Percentiles rank a stretch among this genome's conserved stretches.
Evolutionary conservation across 2,113 vertebrate genomes (phyloP).

Genomic region (Mohoua ochrocephala): DNA sequence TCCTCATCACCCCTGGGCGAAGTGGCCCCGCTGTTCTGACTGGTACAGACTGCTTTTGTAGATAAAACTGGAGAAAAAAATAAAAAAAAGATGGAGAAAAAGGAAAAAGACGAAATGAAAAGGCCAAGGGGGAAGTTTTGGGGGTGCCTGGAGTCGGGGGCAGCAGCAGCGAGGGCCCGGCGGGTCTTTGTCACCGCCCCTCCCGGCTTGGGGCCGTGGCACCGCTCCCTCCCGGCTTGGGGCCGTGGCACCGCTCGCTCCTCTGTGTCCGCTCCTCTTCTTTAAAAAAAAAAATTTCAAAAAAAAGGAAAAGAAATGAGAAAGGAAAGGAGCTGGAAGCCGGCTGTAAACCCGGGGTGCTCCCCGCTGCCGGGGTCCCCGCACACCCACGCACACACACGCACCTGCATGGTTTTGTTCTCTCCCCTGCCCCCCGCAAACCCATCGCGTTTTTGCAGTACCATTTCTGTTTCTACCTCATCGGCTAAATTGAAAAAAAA

Average conservation of each 20-base stretch:
- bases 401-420: slow-evolving; percentile 71
- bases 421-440: slow-evolving; percentile 12
- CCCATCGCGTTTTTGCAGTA: slow-evolving; percentile 77
- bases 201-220: background rate
- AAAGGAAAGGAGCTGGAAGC: background rate
- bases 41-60: slow-evolving; percentile 40
- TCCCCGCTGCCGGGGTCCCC: background rate
- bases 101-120: background rate
- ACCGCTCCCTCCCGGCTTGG: background rate
- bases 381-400: slow-evolving; percentile 11
- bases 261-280: background rate
- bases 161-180: background rate
- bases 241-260: background rate
- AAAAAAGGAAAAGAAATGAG: slow-evolving; percentile 8
- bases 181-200: background rate
- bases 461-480: slow-evolving; percentile 89
- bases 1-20: background rate
- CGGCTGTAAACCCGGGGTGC: background rate
- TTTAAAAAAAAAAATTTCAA: background rate
- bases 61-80: background rate
- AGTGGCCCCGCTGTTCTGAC: background rate
- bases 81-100: background rate
- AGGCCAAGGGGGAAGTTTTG: background rate
- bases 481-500: slow-evolving; percentile 61
- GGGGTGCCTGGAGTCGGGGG: background rate